Conservation (phyloP, 2,888 invertebrate genomes). For the Pinctada fucata region DNA sequence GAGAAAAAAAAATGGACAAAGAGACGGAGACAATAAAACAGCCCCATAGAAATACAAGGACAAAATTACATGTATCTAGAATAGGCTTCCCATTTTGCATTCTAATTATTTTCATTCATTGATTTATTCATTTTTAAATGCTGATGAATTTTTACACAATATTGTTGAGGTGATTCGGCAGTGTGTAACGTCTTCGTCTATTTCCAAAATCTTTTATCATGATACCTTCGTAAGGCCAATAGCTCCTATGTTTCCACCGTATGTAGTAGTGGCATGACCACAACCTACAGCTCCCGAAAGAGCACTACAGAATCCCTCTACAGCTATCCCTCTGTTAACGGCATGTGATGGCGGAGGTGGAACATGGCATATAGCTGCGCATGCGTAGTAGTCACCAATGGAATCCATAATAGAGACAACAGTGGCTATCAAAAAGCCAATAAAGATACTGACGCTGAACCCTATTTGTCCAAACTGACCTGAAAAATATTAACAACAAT, state of each 20-base stretch:
- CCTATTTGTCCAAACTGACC: constrained; percentile 65
- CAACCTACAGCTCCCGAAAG: constrained; percentile 90
- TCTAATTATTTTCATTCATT: too few species aligned
- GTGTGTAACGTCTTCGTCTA: too few species aligned
- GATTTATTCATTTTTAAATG: too few species aligned
- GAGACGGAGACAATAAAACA: too few species aligned
- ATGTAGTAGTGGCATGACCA: constrained; percentile 91
- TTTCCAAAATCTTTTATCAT: too few species aligned
- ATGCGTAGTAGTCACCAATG: constrained; percentile 92
- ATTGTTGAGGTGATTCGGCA: too few species aligned
- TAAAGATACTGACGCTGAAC: constrained; percentile 58
- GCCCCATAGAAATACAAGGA: too few species aligned
- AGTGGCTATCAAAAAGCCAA: constrained; percentile 65
- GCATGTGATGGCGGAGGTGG: constrained; percentile 90
- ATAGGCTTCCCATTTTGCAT: too few species aligned
- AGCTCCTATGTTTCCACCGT: constrained; percentile 93
- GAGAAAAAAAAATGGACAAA: too few species aligned
- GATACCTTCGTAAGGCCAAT: constrained; percentile 89
- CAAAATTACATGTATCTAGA: too few species aligned
- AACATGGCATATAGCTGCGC: constrained; percentile 83
- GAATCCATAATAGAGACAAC: constrained; percentile 69
- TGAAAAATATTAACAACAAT: constrained; percentile 45
- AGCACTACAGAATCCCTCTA: constrained; percentile 89
- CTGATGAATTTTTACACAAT: too few species aligned
- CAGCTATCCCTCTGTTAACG: constrained; percentile 84